These are phyloP conservation scores for Mellilla xanthometata DNA, from an alignment of 2,888 invertebrate species.

Conservation along the genomic window DNA sequence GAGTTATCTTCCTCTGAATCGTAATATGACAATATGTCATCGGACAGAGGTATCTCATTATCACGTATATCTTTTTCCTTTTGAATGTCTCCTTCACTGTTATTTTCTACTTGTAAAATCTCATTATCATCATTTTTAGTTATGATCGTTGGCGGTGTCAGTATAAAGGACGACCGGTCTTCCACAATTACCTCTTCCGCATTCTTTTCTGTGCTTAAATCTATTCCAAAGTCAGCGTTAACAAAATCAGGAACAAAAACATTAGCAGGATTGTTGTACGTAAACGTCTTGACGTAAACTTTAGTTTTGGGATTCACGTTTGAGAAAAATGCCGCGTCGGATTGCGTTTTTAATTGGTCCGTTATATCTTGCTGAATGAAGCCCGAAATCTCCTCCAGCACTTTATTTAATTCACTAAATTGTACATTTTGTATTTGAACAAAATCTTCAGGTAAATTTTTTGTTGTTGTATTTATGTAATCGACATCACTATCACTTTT, in stretches of 20 bases:
- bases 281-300: slow-evolving; percentile 51
- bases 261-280: slow-evolving; percentile 35
- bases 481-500: slow-evolving; percentile 31
- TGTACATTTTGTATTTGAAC: slow-evolving; percentile 37
- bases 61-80: slow-evolving; percentile 12
- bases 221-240: slow-evolving; percentile 11
- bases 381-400: slow-evolving; percentile 43
- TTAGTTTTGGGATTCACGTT: slow-evolving; percentile 46
- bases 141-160: slow-evolving; percentile 1
- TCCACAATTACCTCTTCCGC: background rate
- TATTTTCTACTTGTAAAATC: background rate
- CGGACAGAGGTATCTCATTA: slow-evolving; percentile 24
- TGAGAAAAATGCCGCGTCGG: slow-evolving; percentile 30
- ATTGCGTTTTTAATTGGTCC: slow-evolving; percentile 27
- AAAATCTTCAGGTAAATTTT: slow-evolving; percentile 34
- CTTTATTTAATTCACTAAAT: slow-evolving; percentile 37
- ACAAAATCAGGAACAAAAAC: slow-evolving; percentile 29
- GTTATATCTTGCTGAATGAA: slow-evolving; percentile 48
- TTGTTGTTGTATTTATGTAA: slow-evolving; percentile 28
- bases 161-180: background rate
- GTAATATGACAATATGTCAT: slow-evolving; percentile 31
- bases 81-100: background rate
- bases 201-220: background rate
- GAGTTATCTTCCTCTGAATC: slow-evolving; percentile 50
- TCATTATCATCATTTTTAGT: slow-evolving; percentile 4